Evolutionary conservation across 2,797 vertebrate species (phyloP).

Genomic region (Acomys russatus): DNA sequence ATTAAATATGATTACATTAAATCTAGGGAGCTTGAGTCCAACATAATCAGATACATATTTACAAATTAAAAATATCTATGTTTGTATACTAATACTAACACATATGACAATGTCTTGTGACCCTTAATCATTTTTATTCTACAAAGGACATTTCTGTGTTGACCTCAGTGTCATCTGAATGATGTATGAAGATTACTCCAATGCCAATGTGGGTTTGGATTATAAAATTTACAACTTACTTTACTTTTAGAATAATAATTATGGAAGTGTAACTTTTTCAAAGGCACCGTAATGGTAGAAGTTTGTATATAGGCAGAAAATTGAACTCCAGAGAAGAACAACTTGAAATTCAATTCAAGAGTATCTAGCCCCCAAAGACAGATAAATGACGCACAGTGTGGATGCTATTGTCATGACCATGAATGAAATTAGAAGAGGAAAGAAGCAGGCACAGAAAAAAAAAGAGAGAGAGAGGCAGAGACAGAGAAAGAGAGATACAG

Average conservation of each 20-base stretch:
- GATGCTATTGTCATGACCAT: not conserved
- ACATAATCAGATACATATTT: conserved; percentile 57
- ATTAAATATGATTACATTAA: conserved; percentile 46
- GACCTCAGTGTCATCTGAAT: conserved; percentile 2
- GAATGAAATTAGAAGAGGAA: not conserved
- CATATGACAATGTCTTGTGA: not conserved
- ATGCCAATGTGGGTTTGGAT: conserved; percentile 41
- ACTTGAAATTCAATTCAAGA: conserved; percentile 55
- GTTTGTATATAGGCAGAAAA: conserved; percentile 25
- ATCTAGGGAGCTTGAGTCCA: conserved; percentile 47
- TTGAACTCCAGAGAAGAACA: conserved; percentile 28
- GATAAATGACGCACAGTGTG: not conserved
- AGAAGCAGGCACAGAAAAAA: not conserved
- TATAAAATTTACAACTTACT: conserved; percentile 29
- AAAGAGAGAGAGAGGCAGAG: too few species aligned
- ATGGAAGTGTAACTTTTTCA: not conserved
- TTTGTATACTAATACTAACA: conserved; percentile 4
- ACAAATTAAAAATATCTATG: conserved; percentile 19
- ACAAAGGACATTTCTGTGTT: conserved; percentile 33
- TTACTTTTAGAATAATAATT: conserved; percentile 52
- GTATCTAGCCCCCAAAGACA: not conserved
- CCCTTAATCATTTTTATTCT: conserved; percentile 53
- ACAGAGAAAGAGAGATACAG: too few species aligned
- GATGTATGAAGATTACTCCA: conserved; percentile 27
- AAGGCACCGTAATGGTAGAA: not conserved